Evolutionary conservation across 2,797 vertebrate genomes (phyloP).

Genomic region (Sylvia borin): DNA sequence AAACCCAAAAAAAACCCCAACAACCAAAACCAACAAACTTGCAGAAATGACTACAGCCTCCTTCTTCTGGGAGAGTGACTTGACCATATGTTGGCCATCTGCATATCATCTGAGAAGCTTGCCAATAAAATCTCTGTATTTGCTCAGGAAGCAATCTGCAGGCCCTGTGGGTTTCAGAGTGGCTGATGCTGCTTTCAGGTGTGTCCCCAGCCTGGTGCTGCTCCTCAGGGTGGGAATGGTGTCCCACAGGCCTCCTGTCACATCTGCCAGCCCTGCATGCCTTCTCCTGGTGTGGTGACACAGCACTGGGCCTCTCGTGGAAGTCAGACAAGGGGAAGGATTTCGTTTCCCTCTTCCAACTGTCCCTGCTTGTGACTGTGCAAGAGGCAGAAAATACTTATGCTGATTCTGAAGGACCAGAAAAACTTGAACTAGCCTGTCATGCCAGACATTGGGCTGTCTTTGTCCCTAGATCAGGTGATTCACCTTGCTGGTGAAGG

Average conservation of each 20-base stretch:
- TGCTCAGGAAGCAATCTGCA: neutral
- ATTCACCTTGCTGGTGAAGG: neutral
- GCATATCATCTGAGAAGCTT: neutral
- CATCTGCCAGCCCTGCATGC: neutral
- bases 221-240: neutral
- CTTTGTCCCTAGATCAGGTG: neutral
- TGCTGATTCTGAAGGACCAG: neutral
- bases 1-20: too few species aligned
- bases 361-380: neutral
- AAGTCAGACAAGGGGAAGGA: neutral
- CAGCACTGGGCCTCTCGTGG: neutral
- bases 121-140: neutral
- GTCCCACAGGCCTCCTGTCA: neutral
- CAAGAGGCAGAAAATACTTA: neutral
- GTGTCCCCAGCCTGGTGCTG: neutral
- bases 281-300: neutral
- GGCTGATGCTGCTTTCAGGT: neutral
- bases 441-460: neutral
- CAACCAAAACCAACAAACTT: too few species aligned
- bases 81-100: neutral
- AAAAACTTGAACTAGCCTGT: accelerated
- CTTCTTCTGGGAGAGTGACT: neutral
- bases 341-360: neutral
- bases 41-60: neutral
- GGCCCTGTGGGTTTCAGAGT: neutral